These are phyloP conservation scores for Parambassis ranga DNA, from an alignment of 2,797 vertebrate species.

Conservation along the genomic window DNA sequence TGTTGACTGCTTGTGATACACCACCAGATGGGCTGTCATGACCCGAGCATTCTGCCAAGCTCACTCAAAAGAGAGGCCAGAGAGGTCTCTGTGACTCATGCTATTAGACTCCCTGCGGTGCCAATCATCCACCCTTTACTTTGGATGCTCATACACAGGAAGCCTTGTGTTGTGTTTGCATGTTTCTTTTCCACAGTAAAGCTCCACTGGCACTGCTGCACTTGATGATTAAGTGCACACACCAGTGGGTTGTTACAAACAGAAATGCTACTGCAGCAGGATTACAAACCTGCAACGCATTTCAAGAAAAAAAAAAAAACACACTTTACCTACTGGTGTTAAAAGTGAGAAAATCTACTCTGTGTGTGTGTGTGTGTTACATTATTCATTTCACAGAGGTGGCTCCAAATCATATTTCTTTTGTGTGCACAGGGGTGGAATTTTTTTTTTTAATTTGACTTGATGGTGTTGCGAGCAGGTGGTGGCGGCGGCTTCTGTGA, in stretches of 20 bases:
- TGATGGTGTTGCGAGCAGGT: too few species aligned
- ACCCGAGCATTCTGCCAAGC: slow-evolving; percentile 59
- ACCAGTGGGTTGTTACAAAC: slow-evolving; percentile 9
- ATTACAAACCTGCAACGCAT: slow-evolving; percentile 46
- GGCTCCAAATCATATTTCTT: slow-evolving; percentile 42
- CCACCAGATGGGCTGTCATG: slow-evolving; percentile 70
- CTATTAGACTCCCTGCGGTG: slow-evolving; percentile 53
- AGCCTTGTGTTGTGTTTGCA: slow-evolving; percentile 7
- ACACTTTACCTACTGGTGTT: slow-evolving; percentile 16
- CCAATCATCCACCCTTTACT: slow-evolving; percentile 51
- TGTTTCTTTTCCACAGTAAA: slow-evolving; percentile 1
- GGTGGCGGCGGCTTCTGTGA: too few species aligned
- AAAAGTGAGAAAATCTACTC: slow-evolving; percentile 36
- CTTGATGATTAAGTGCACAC: slow-evolving; percentile 47
- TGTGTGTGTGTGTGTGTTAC: slow-evolving; percentile 12
- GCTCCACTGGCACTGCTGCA: neutral
- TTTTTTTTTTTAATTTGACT: neutral
- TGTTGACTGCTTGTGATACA: slow-evolving; percentile 63
- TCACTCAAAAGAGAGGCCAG: slow-evolving; percentile 52
- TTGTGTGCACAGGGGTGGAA: slow-evolving; percentile 16
- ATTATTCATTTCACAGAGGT: slow-evolving; percentile 56
- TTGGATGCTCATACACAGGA: neutral
- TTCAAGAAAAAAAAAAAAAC: slow-evolving; percentile 52
- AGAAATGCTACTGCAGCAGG: slow-evolving; percentile 60
- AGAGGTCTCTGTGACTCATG: slow-evolving; percentile 61